phyloP scores from a whole-genome alignment of 1,140 invertebrate genomes.

The Vollenhovia emeryi region DNA sequence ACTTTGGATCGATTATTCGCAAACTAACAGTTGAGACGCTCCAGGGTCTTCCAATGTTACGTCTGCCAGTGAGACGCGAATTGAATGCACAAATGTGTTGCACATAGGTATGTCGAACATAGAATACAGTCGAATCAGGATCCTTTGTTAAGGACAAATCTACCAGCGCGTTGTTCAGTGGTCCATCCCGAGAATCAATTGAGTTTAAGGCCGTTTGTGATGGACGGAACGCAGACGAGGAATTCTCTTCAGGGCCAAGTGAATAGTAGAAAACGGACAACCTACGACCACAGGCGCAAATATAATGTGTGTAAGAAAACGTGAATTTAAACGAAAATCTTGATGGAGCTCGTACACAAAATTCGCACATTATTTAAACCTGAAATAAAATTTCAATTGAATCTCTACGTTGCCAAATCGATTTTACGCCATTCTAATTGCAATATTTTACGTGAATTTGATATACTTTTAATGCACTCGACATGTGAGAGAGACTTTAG shows the following conservation, averaged over 20 bases:
- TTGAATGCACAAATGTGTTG: slow-evolving; percentile 38
- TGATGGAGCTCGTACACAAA: neutral
- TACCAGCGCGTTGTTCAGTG: slow-evolving; percentile 30
- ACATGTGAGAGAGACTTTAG: too few species aligned
- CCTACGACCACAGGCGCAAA: neutral
- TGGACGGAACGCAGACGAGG: slow-evolving; percentile 25
- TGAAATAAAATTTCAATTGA: neutral
- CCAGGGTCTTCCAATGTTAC: slow-evolving; percentile 13
- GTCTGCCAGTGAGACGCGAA: neutral
- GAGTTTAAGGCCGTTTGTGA: slow-evolving; percentile 50
- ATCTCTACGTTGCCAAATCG: neutral
- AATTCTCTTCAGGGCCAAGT: slow-evolving; percentile 36
- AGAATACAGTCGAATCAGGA: slow-evolving; percentile 51
- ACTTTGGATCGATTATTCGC: neutral
- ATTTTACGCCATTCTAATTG: neutral
- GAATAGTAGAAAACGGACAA: neutral
- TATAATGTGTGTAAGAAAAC: neutral
- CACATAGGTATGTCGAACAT: slow-evolving; percentile 39
- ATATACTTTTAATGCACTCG: too few species aligned
- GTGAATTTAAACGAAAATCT: neutral
- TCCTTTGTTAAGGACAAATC: slow-evolving; percentile 57
- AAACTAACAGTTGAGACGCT: slow-evolving; percentile 21
- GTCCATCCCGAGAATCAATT: slow-evolving; percentile 34
- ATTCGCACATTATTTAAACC: neutral
- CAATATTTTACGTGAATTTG: neutral